Evolutionary conservation across 2,797 vertebrate species (phyloP).

Genomic region (Typhlichthys subterraneus): DNA sequence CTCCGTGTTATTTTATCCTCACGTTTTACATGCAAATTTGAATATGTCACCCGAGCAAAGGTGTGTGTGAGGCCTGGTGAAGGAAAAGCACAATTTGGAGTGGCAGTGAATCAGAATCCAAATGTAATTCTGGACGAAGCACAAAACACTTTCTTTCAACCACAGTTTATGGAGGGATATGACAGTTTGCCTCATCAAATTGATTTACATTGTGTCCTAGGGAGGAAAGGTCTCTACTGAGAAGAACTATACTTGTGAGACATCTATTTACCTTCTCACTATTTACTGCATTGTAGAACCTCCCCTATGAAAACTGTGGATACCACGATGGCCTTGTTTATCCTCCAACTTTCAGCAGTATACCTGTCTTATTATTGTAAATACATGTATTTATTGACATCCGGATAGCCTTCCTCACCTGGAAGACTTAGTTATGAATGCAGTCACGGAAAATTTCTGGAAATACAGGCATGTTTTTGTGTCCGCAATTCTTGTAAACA

Average conservation of each 20-base stretch:
- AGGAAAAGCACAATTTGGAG: conserved; percentile 20
- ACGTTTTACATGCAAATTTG: conserved; percentile 29
- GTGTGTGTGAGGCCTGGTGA: conserved; percentile 2
- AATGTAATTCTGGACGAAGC: conserved; percentile 39
- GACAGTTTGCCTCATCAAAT: conserved; percentile 46
- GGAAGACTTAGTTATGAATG: no score
- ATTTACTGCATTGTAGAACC: conserved; percentile 62
- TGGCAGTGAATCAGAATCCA: conserved; percentile 28
- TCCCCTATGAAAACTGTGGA: conserved; percentile 30
- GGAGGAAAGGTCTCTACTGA: conserved; percentile 37
- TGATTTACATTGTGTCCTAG: conserved; percentile 46
- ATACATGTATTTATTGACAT: conserved; percentile 32
- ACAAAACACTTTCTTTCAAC: conserved; percentile 52
- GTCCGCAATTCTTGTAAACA: conserved; percentile 60
- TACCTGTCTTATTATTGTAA: conserved; percentile 36
- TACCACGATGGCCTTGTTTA: conserved; percentile 48
- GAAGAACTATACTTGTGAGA: conserved; percentile 47
- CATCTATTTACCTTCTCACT: conserved; percentile 54
- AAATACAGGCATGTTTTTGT: conserved; percentile 52
- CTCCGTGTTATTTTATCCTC: conserved; percentile 49
- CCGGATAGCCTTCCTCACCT: conserved; percentile 20
- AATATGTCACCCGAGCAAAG: conserved; percentile 34
- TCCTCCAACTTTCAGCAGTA: conserved; percentile 43
- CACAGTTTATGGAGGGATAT: conserved; percentile 65
- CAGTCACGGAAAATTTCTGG: conserved; percentile 1